Conservation (phyloP, 2,113 vertebrate species). For the Carollia perspicillata region DNA sequence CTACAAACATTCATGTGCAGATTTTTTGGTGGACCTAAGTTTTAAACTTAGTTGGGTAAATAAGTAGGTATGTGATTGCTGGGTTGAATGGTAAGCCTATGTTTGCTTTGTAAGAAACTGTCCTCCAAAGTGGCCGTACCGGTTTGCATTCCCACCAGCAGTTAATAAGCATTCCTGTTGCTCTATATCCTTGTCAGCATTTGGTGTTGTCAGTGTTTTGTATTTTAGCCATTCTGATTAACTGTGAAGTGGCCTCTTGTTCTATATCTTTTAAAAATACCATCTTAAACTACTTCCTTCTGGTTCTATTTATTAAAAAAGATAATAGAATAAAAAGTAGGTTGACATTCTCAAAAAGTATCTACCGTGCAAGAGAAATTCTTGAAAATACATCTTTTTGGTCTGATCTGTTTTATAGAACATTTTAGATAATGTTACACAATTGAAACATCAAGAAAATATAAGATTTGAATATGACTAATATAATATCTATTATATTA, state of each 20-base stretch:
- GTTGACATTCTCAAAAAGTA: neutral
- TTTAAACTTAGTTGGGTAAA: neutral
- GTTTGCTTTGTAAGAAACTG: neutral
- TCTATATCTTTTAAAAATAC: slow-evolving; percentile 7
- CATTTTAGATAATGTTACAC: slow-evolving; percentile 7
- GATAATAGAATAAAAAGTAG: slow-evolving; percentile 30
- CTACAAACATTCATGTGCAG: neutral
- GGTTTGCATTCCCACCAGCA: neutral
- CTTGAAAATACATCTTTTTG: neutral
- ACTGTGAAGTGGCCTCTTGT: neutral
- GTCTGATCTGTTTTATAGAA: neutral
- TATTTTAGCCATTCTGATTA: neutral
- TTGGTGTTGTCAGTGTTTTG: neutral
- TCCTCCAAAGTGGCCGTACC: neutral
- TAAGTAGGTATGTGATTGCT: neutral
- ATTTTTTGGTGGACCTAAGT: neutral
- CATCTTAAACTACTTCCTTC: slow-evolving; percentile 24
- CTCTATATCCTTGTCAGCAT: neutral
- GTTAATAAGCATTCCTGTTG: neutral
- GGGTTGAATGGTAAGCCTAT: neutral
- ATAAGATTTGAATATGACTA: neutral
- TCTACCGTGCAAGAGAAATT: neutral
- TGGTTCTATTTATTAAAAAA: neutral
- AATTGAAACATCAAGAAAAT: neutral
- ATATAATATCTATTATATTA: neutral